Evolutionary conservation across 2,113 vertebrate species (phyloP).

Genomic region (Sphaerodactylus townsendi): DNA sequence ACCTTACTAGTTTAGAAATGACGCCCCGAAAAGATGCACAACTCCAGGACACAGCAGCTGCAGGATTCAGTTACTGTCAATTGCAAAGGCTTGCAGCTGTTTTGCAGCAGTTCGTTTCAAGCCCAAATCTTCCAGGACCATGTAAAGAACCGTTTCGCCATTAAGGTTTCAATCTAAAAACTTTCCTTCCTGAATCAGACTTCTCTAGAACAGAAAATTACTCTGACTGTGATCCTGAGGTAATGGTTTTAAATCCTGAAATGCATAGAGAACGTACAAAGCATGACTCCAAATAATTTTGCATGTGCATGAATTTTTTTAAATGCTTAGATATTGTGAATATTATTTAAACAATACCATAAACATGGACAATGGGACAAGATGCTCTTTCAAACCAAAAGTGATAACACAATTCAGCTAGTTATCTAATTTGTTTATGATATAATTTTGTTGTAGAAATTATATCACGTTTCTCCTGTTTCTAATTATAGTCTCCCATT

Average conservation of each 20-base stretch:
- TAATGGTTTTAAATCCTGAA: conserved; percentile 52
- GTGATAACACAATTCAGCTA: not conserved
- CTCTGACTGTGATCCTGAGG: conserved; percentile 40
- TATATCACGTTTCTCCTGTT: not conserved
- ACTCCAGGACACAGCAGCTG: conserved; percentile 60
- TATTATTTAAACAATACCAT: not conserved
- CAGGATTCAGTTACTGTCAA: conserved; percentile 44
- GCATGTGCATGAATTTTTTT: conserved; percentile 12
- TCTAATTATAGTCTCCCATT: not conserved
- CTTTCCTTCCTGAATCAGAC: conserved; percentile 28
- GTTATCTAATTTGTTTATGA: not conserved
- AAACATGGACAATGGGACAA: not conserved
- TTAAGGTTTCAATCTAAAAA: not conserved
- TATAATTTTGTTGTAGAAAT: not conserved
- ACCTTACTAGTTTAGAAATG: conserved; percentile 58
- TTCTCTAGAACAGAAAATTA: conserved; percentile 25
- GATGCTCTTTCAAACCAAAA: not conserved
- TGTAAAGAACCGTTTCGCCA: not conserved
- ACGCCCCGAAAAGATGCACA: conserved; percentile 18
- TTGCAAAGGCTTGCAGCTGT: conserved; percentile 23
- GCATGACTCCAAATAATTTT: conserved; percentile 36
- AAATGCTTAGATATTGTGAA: conserved; percentile 7
- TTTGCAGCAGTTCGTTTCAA: conserved; percentile 10
- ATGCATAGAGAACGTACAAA: conserved; percentile 40
- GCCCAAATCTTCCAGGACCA: conserved; percentile 7